Evolutionary conservation across 2,113 vertebrate species (phyloP), one percentile per base, ranked within the genome.

Genomic region (Grammomys surdaster): DNA sequence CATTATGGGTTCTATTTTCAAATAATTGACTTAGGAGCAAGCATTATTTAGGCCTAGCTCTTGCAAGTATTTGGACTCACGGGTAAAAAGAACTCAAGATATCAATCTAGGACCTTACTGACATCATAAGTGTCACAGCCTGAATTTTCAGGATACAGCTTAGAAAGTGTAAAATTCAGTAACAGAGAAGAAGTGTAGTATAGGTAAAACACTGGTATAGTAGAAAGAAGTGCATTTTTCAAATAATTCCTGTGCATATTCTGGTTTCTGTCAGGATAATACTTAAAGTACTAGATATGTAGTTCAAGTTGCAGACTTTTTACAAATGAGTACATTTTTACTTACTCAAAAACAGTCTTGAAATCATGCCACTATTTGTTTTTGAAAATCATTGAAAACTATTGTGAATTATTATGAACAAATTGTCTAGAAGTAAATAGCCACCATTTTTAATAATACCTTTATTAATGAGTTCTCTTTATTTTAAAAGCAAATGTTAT

Each of bases 21-120:
- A 98, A 98, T 98, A 98, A 98, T 97, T 98, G 97, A 98, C 98
- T 98, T 95, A 96, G 96, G 78, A 97, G 72, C 78, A 97, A 87
- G 94, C n/a, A 94, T 98, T 98, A 94, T 97, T 98, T 97, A 96
- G 77, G 75, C 76, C 46, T 51, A 92, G 88, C 20, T 96, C 43
- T 65, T 89, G 88, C 84, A 95, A 89, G 5, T 33, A 86, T 20
- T 78, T 84, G 90, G n/a, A 96, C 54, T 13, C 26, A 80, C 51
- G 46, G 54, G 43, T 90, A 1, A 2, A 73, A 93, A 93, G 73
- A 76, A 69, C 11, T 3, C 46, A 92, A 77, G 43, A 82, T 70
- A 40, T 80, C 88, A 95, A 51, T 90, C 70, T 93, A n/a, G 2
- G 28, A 58, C 73, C 93, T 96, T 82, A 85, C 6, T 6, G 8